These are phyloP conservation scores for Hirundo rustica DNA, from an alignment of 2,797 vertebrate species.

Conservation along the genomic window DNA sequence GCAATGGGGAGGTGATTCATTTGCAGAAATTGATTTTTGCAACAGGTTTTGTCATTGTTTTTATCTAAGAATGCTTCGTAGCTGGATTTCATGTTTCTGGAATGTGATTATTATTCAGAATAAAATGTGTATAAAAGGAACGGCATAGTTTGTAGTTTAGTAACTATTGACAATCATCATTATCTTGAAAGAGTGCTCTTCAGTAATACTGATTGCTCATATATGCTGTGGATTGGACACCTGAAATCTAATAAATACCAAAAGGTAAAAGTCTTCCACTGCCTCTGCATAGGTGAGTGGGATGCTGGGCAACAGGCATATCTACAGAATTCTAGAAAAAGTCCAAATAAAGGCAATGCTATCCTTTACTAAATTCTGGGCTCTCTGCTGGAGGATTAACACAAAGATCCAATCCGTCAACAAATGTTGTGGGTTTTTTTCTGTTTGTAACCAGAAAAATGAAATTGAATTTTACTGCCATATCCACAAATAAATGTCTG, in stretches of 20 bases:
- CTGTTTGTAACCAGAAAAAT: background rate
- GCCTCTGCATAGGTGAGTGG: background rate
- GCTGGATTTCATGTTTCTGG: background rate
- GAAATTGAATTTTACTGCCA: background rate
- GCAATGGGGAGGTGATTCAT: rapidly evolving
- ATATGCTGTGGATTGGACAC: background rate
- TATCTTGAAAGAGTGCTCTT: background rate
- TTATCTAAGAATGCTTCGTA: background rate
- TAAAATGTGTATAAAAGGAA: background rate
- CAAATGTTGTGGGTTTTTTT: rapidly evolving
- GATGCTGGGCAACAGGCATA: background rate
- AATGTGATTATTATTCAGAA: background rate
- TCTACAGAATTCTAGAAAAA: background rate
- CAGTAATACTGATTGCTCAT: background rate
- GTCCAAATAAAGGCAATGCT: background rate
- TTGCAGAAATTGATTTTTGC: background rate
- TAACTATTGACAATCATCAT: background rate
- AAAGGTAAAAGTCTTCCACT: background rate
- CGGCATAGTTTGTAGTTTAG: background rate
- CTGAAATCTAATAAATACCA: background rate
- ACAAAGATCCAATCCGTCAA: background rate
- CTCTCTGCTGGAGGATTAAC: background rate
- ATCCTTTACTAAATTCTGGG: background rate
- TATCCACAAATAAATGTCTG: background rate
- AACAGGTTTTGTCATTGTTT: background rate